Conservation (phyloP, 1,140 invertebrate genomes). For the Drosophila punjabiensis region DNA sequence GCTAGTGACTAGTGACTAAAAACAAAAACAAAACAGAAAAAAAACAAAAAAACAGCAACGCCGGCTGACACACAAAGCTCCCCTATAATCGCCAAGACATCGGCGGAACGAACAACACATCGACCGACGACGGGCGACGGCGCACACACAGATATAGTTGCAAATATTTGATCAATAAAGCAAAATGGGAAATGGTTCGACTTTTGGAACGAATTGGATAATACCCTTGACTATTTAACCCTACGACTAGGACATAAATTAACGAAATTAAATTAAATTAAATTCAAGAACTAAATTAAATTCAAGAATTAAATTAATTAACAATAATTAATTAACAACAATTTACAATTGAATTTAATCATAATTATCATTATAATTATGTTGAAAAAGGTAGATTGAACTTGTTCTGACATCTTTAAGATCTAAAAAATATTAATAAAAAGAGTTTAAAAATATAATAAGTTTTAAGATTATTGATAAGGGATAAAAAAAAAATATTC, state of each 20-base stretch:
- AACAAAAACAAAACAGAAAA: slow-evolving; percentile 6
- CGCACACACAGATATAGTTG: slow-evolving; percentile 21
- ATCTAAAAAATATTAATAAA: too few species aligned
- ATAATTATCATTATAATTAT: too few species aligned
- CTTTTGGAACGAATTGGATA: not conserved
- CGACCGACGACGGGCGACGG: slow-evolving; percentile 23
- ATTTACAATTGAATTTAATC: not conserved
- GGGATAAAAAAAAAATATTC: too few species aligned
- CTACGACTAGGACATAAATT: not conserved
- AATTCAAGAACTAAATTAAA: too few species aligned
- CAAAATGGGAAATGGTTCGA: slow-evolving; percentile 18
- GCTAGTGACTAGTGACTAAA: slow-evolving; percentile 9
- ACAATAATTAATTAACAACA: too few species aligned
- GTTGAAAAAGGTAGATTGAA: too few species aligned
- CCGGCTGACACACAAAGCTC: slow-evolving; percentile 43
- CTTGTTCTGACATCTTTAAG: too few species aligned
- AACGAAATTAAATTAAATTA: too few species aligned
- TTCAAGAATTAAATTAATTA: not conserved
- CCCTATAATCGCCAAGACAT: slow-evolving; percentile 27
- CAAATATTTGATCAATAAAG: slow-evolving; percentile 81
- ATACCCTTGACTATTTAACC: slow-evolving; percentile 3
- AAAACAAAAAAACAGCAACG: slow-evolving; percentile 6
- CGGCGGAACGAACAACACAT: slow-evolving; percentile 21
- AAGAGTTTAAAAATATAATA: too few species aligned
- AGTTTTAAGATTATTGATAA: too few species aligned